Conservation (phyloP, 2,888 invertebrate species). For the Pyrrhosoma nymphula region DNA sequence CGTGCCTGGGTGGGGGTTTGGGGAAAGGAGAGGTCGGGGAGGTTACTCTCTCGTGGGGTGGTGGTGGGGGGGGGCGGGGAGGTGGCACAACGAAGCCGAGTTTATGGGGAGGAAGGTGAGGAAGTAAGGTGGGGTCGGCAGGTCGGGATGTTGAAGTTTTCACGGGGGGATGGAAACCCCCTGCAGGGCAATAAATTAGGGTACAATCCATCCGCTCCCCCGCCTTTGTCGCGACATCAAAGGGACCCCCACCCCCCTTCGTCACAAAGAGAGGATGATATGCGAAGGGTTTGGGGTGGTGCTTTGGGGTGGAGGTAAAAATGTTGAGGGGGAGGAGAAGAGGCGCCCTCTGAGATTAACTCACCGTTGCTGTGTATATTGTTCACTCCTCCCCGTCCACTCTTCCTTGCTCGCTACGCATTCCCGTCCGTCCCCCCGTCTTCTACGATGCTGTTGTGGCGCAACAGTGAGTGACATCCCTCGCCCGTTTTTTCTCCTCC, state of each 20-base stretch:
- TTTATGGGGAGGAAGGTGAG: neutral
- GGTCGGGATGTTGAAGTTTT: neutral
- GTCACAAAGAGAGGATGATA: conserved; percentile 1
- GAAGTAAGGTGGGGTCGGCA: neutral
- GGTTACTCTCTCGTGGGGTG: too few species aligned
- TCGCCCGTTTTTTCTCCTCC: neutral
- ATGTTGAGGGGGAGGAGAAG: neutral
- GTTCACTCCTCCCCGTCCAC: neutral
- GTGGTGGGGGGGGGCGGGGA: too few species aligned
- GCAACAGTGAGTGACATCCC: neutral
- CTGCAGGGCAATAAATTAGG: neutral
- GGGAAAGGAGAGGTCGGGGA: too few species aligned
- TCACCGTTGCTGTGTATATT: neutral
- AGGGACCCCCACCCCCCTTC: neutral
- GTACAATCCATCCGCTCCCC: neutral
- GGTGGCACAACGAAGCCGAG: too few species aligned
- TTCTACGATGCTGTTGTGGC: neutral
- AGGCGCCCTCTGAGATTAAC: neutral
- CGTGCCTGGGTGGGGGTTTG: neutral
- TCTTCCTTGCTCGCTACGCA: neutral
- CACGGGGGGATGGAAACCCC: neutral
- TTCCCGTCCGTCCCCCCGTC: neutral
- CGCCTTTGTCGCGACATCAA: conserved; percentile 29
- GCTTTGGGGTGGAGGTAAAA: neutral
- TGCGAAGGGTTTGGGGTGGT: neutral